Percentiles rank a stretch among this genome's conserved stretches.
Conservation (phyloP, 92 coral and sea anemone species). For the Epizoanthus scotinus region DNA sequence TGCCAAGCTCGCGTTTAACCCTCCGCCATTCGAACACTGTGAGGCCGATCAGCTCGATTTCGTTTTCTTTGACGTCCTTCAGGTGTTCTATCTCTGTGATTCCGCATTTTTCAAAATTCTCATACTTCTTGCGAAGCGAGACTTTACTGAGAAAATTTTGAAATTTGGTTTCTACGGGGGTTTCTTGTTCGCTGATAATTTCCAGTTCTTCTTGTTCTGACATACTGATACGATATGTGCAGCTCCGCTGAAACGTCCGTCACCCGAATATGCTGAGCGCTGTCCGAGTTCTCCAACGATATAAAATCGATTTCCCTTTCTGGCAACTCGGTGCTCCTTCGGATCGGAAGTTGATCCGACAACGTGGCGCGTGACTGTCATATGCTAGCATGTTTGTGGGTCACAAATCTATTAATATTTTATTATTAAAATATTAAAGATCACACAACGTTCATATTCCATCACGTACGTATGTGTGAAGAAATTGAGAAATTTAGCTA, state of each 20-base stretch:
- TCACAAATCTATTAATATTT: not conserved
- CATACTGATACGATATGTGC: too few relatives aligned
- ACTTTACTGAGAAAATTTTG: not conserved
- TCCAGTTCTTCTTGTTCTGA: not conserved
- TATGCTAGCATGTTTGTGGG: not conserved
- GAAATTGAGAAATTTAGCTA: not conserved
- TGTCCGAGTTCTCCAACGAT: not conserved
- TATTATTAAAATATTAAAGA: too few relatives aligned
- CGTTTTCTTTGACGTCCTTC: not conserved
- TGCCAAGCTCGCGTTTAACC: not conserved
- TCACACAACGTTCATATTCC: not conserved
- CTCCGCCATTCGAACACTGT: conserved; percentile 22
- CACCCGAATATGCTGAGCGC: not conserved
- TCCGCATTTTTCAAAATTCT: not conserved
- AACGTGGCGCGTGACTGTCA: not conserved
- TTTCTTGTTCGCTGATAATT: not conserved
- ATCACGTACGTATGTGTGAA: not conserved
- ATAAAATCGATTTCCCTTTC: not conserved
- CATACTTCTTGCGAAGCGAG: not conserved
- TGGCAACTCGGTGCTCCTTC: not conserved
- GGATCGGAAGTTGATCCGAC: not conserved
- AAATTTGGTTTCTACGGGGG: not conserved
- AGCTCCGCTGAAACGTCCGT: too few relatives aligned
- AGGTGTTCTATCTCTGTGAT: not conserved
- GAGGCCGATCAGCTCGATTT: not conserved